These are phyloP conservation scores for Parazoanthus darwini DNA, from an alignment of 92 coral and sea anemone genomes.

Conservation along the genomic window DNA sequence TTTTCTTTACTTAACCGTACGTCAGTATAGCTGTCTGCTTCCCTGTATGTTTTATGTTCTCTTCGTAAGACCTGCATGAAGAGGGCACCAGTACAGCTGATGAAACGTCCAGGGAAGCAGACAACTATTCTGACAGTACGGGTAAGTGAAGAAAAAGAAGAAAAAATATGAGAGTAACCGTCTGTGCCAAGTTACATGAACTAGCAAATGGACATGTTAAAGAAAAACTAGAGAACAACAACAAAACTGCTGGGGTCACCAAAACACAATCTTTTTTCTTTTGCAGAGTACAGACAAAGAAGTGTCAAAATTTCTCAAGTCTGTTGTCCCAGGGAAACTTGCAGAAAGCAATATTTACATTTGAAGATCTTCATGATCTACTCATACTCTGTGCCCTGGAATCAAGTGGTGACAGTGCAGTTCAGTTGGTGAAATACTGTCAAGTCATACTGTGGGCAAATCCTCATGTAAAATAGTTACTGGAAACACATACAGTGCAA, in stretches of 20 bases:
- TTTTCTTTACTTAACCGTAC: no score
- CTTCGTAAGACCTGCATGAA: no score
- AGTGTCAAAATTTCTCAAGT: constrained; percentile 63
- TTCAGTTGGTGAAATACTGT: not conserved
- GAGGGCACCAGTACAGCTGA: no score
- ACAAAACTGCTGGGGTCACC: not conserved
- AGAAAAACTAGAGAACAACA: no score
- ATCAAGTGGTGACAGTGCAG: not conserved
- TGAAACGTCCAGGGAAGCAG: no score
- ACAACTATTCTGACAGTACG: no score
- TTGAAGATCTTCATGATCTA: constrained; percentile 12
- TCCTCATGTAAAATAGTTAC: no score
- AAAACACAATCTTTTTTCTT: not conserved
- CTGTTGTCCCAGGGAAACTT: constrained; percentile 60
- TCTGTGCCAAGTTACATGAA: no score
- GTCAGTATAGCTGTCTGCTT: no score
- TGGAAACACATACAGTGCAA: not conserved
- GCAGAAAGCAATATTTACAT: constrained; percentile 74
- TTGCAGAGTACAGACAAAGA: constrained; percentile 72
- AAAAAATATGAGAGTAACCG: no score
- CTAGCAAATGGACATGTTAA: not conserved
- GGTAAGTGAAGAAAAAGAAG: no score
- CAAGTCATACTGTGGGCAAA: not conserved
- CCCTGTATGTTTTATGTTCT: no score
- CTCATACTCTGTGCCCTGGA: not conserved